Conservation (phyloP, 37 sponge, comb jelly and placozoan species). For the Diacarnus erythraeanus region DNA sequence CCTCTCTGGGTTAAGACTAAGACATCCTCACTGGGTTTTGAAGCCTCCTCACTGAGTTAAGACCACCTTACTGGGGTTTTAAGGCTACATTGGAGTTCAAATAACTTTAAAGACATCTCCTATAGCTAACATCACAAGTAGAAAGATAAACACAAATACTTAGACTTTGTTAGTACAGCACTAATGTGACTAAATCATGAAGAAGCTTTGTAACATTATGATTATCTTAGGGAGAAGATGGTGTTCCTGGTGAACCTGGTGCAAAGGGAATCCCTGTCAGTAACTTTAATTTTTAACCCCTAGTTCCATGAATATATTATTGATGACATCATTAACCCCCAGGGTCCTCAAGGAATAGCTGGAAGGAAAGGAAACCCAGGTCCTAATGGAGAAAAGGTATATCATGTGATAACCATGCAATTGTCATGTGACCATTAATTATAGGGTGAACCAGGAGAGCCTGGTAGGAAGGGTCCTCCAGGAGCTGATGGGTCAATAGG, state of each 20-base stretch:
- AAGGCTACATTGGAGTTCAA: too few species aligned
- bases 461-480: slow-evolving; percentile 24
- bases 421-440: background rate
- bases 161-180: too few species aligned
- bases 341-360: background rate
- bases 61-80: too few species aligned
- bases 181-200: too few species aligned
- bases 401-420: background rate
- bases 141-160: too few species aligned
- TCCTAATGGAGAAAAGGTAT: background rate
- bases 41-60: too few species aligned
- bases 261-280: slow-evolving; percentile 31
- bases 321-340: background rate
- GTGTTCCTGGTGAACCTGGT: slow-evolving; percentile 37
- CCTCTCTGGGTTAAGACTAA: too few species aligned
- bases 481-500: slow-evolving; percentile 38
- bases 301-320: too few species aligned
- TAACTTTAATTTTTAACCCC: background rate
- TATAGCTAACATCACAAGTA: too few species aligned
- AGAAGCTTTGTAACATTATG: background rate
- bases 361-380: slow-evolving; percentile 27
- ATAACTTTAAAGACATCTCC: too few species aligned
- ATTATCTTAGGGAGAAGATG: background rate
- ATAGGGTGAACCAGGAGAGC: slow-evolving; percentile 8
- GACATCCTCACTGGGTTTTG: too few species aligned